Evolutionary conservation across 2,888 invertebrate species (phyloP).

Genomic region (Acrobasis repandana): DNA sequence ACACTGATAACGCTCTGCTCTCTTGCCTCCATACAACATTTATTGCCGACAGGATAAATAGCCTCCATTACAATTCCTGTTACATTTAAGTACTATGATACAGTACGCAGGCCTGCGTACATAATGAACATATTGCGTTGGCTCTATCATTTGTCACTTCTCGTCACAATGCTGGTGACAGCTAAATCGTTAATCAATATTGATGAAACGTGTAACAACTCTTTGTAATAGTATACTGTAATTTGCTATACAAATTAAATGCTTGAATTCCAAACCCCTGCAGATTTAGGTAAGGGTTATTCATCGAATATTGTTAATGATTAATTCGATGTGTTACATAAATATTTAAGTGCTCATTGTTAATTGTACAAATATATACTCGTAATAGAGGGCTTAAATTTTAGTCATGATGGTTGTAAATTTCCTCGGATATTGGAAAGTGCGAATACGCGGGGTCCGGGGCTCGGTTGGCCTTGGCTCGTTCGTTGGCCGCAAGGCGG

Average conservation of each 20-base stretch:
- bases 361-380: background rate
- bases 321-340: background rate
- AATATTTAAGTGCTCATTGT: background rate
- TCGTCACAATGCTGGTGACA: conserved; percentile 3
- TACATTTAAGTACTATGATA: conserved; percentile 24
- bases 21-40: conserved; percentile 25
- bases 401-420: background rate
- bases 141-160: conserved; percentile 12
- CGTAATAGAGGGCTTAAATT: background rate
- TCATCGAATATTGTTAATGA: background rate
- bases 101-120: background rate
- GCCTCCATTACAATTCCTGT: conserved; percentile 34
- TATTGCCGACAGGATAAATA: conserved; percentile 36
- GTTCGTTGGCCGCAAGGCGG: conserved; percentile 70
- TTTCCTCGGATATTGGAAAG: conserved; percentile 30
- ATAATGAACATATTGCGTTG: conserved; percentile 10
- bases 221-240: background rate
- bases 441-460: conserved; percentile 35
- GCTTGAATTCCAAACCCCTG: conserved; percentile 27
- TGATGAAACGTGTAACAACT: conserved; percentile 3
- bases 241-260: conserved; percentile 1
- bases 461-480: conserved; percentile 69
- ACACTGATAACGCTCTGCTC: conserved; percentile 23
- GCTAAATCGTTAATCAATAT: conserved; percentile 15
- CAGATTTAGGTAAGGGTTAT: background rate